Evolutionary conservation across 1,140 invertebrate genomes (phyloP), one percentile per base, ranked within the genome.

Genomic region (Drosophila sp.): DNA sequence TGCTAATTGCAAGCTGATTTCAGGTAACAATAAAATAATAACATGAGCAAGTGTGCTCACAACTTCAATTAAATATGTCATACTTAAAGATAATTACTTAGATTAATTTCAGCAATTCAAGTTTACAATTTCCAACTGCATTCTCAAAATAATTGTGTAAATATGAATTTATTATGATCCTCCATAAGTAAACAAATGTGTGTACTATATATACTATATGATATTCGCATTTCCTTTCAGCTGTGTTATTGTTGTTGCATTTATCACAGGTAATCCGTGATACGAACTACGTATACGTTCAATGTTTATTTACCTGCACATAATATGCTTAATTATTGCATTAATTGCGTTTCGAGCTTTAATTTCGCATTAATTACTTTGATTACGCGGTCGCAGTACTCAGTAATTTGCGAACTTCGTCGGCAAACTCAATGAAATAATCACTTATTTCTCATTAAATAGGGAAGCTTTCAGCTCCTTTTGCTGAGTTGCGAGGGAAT

Each of bases 331-430:
- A 70, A 86, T 80, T 73, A 70, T 51, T 50, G 76, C 63, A 62
- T 61, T 29, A 29, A 29, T 29, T 29, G 7, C 27, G 27, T 7
- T 64, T 57, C 58, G 54, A 29, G 70, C 51, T 66, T 82, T 71
- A 59, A 71, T 75, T 67, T 78, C 14, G 18, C 36, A 46, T 74
- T 78, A 81, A 81, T 81, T 81, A 65, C 57, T 36, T 36, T 73
- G 41, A 4, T 3, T 36, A 13, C 66, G 59, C 64, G 38, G 40
- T 45, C 32, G 21, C 18, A 56, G 41, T 59, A 50, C 8, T 32
- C 16, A 29, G 46, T 62, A 76, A 64, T 56, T 72, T 43, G 34
- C 27, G 16, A 36, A 40, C 36, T 45, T 13, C n/a, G n/a, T 9
- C 38, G 11, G 14, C 4, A 48, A 48, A 25, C 38, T 7, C 38